Percentiles rank a stretch among this genome's conserved stretches.
These are phyloP conservation scores for Pomatostomus ruficeps DNA, from an alignment of 2,113 vertebrate species.

Conservation along the genomic window DNA sequence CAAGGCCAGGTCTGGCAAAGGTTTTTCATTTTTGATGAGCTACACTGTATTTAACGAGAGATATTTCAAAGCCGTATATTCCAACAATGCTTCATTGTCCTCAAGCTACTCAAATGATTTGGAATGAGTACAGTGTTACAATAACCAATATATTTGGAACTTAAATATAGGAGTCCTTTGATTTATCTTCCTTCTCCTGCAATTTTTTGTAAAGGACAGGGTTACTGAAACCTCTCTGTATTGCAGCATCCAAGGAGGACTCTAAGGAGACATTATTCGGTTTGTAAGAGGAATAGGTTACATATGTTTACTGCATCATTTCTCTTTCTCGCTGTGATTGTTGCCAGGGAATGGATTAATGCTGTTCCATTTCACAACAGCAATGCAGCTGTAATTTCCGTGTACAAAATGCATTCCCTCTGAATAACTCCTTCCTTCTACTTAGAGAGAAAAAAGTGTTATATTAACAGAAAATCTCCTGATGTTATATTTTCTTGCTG, in stretches of 20 bases:
- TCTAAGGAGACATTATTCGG: not conserved
- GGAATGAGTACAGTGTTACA: not conserved
- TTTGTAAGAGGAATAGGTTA: conserved; percentile 8
- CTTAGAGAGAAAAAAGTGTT: not conserved
- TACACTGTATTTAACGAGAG: not conserved
- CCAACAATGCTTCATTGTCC: not conserved
- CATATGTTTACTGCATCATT: not conserved
- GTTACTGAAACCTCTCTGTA: not conserved
- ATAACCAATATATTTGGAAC: not conserved
- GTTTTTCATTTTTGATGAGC: not conserved
- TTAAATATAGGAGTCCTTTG: not conserved
- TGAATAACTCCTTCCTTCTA: not conserved
- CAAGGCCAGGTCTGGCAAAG: not conserved
- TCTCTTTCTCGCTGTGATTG: not conserved
- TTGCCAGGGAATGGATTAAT: conserved; percentile 31
- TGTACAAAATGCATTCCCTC: not conserved
- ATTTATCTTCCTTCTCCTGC: not conserved
- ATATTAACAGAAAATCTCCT: not conserved
- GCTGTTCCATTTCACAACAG: not conserved
- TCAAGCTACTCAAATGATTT: not conserved
- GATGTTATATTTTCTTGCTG: not conserved
- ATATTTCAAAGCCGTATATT: not conserved
- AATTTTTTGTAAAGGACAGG: not conserved
- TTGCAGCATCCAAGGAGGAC: not conserved
- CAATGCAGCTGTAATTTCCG: not conserved